Conservation (phyloP, 2,797 vertebrate genomes). For the Phaenicophaeus curvirostris region DNA sequence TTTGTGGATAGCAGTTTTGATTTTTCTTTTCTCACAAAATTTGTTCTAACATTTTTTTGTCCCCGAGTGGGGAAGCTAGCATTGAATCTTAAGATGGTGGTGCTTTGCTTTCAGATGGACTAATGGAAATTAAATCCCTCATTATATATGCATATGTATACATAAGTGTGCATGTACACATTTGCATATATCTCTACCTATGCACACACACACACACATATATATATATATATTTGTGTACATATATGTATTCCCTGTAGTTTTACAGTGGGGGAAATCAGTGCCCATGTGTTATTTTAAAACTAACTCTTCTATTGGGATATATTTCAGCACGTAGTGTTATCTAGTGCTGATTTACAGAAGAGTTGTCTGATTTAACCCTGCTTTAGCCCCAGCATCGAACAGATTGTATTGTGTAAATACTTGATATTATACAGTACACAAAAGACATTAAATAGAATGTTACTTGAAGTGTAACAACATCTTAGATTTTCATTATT, state of each 20-base stretch:
- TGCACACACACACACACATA: rapidly evolving
- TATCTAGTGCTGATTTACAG: constrained; percentile 44
- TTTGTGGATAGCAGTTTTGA: constrained; percentile 75
- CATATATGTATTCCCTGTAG: not conserved
- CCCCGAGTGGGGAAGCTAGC: not conserved
- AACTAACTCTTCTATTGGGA: not conserved
- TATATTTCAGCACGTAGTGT: not conserved
- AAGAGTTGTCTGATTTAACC: constrained; percentile 63
- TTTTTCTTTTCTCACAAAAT: constrained; percentile 73
- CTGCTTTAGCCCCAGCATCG: constrained; percentile 39
- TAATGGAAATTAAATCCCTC: constrained; percentile 64
- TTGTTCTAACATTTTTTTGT: constrained; percentile 54
- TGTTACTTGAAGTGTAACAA: constrained; percentile 71
- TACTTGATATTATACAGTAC: constrained; percentile 37
- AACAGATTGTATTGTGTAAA: constrained; percentile 61
- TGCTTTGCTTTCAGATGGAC: constrained; percentile 62
- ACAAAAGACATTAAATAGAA: constrained; percentile 66
- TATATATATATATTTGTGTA: too few relatives aligned
- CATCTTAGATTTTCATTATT: constrained; percentile 75
- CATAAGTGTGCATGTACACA: not conserved
- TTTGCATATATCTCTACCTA: not conserved
- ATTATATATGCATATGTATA: constrained; percentile 25
- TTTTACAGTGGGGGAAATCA: constrained; percentile 13
- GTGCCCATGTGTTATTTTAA: not conserved
- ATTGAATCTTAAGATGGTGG: constrained; percentile 15